Percentiles rank a stretch among this genome's conserved stretches.
phyloP scores from a whole-genome alignment of 1,140 invertebrate genomes.

The Drosophila sucinea region DNA sequence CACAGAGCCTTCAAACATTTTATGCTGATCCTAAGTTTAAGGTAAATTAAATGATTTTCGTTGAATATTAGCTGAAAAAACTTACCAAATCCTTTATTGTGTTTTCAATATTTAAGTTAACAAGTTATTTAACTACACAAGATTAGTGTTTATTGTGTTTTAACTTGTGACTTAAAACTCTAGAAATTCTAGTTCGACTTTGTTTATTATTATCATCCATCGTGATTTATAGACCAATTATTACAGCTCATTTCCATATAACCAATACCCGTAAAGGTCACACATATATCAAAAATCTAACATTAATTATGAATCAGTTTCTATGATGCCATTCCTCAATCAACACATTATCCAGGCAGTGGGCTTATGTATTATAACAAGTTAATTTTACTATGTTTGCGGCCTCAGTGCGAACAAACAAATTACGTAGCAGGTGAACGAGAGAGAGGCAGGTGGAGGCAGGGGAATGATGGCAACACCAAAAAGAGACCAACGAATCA shows the following conservation, averaged over 20 bases:
- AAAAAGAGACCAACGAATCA: constrained; percentile 63
- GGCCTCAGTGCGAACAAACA: constrained; percentile 61
- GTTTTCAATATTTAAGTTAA: neutral
- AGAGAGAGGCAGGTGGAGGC: constrained; percentile 15
- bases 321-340: neutral
- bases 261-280: neutral
- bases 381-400: constrained; percentile 74
- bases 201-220: neutral
- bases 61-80: neutral
- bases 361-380: constrained; percentile 52
- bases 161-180: neutral
- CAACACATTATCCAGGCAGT: constrained; percentile 3
- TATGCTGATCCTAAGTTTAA: neutral
- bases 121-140: too few species aligned
- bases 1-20: neutral
- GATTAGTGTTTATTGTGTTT: too few species aligned
- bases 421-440: constrained; percentile 56
- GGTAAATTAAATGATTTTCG: neutral
- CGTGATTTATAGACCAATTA: neutral
- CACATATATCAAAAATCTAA: neutral
- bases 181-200: neutral
- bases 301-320: constrained; percentile 8
- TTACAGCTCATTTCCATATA: neutral
- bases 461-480: constrained; percentile 49
- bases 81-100: neutral